Base-by-base conservation (phyloP, 1,140 invertebrate species). In the Drosophila prosaltans region DNA sequence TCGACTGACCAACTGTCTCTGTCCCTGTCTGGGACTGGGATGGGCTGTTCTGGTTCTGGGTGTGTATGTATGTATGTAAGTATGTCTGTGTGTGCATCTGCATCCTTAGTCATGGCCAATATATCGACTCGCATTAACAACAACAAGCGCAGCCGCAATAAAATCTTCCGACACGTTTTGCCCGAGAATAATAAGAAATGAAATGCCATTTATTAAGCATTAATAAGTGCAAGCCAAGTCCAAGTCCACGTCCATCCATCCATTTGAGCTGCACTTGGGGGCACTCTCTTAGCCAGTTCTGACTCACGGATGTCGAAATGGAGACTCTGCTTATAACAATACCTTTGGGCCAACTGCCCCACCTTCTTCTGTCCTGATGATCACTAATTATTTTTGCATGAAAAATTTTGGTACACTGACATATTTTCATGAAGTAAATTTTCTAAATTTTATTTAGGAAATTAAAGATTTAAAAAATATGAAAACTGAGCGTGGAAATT, bases 151-250 rank as follows among this genome's bases (percentile, higher is more conserved):
- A 64, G 58, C 60, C 68, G 84, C 84, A 89, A 89, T 89, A 88
- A 89, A 89, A 81, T 81, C 84, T 71, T 41, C 74, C 70, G 78
- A 84, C 84, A 81, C 67, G 78, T 79, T 59, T 83, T 80, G 80
- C 76, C 80, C 80, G 79, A 78, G 83, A 91, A 91, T 91, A 91
- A 91, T 91, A 88, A 91, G 85, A 91, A 91, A 91, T 91, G 89
- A 91, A 91, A 91, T 91, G 89, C 88, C 89, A 91, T 91, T 91
- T 91, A 91, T 91, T 91, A 91, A 91, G 88, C 89, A 91, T 91
- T 91, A 91, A 91, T 91, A 91, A 91, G 89, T 91, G 88, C 89
- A 82, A 91, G 77, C 74, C 61, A 24, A 59, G 10, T 67, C 32
- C 48, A n/a, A 32, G 45, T 74, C 78, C 84, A 85, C 62, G 76